phyloP scores from a whole-genome alignment of 1,140 invertebrate genomes.

The Heliconius himera region DNA sequence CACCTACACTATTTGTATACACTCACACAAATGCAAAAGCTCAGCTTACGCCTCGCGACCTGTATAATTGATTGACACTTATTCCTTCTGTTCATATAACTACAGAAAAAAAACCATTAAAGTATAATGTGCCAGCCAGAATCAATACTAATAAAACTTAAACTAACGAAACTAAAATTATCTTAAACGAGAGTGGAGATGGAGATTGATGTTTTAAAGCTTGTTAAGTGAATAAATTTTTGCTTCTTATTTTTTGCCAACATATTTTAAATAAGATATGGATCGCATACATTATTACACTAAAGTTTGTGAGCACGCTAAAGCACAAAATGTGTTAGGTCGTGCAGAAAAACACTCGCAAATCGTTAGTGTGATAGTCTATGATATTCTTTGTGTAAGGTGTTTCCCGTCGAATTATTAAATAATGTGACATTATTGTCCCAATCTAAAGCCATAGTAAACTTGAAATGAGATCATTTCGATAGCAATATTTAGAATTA shows the following conservation, averaged over 20 bases:
- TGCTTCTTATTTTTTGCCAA: not conserved
- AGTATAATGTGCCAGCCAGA: not conserved
- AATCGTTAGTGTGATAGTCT: not conserved
- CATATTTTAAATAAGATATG: not conserved
- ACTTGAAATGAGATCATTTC: not conserved
- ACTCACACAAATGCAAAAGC: no score
- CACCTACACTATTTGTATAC: no score
- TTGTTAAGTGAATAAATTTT: not conserved
- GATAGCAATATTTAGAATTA: not conserved
- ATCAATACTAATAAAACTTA: not conserved
- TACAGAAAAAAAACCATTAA: not conserved
- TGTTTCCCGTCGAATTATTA: not conserved
- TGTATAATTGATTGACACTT: not conserved
- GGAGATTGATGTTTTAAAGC: not conserved
- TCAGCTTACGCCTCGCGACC: no score
- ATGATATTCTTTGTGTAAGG: not conserved
- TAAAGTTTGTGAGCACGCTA: not conserved
- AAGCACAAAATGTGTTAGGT: no score
- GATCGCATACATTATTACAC: not conserved
- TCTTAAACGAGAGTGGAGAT: not conserved
- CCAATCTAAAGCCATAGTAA: constrained; percentile 10
- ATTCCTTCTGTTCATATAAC: not conserved
- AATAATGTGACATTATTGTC: constrained; percentile 8
- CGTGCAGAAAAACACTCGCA: not conserved
- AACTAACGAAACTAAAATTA: not conserved